Percentiles rank a stretch among this genome's conserved stretches.
These are phyloP conservation scores for Eidolon helvum DNA, from an alignment of 2,113 vertebrate genomes.

Conservation along the genomic window DNA sequence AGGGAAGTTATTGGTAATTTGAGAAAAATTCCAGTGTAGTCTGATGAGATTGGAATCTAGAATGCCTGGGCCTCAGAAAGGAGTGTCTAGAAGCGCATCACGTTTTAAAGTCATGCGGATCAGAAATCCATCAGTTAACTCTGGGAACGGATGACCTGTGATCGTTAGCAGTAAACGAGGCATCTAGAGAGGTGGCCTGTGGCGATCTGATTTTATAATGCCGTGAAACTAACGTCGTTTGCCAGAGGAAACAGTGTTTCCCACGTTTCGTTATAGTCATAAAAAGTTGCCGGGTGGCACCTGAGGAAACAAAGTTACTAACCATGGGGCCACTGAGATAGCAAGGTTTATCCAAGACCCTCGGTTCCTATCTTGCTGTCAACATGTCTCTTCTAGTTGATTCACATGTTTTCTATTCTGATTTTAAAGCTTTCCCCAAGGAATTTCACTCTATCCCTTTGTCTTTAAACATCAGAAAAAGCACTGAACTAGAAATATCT, in stretches of 20 bases:
- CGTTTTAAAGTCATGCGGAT: neutral
- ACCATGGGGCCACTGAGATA: neutral
- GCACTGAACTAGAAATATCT: neutral
- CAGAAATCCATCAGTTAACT: neutral
- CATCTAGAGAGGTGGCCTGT: neutral
- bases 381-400: neutral
- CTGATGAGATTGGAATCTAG: neutral
- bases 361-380: neutral
- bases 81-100: neutral
- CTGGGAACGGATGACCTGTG: neutral
- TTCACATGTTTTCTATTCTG: neutral
- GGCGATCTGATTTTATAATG: neutral
- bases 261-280: neutral
- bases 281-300: neutral
- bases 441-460: neutral
- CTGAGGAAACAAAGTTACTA: neutral
- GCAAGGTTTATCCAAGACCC: neutral
- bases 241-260: neutral
- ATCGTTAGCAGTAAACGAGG: neutral
- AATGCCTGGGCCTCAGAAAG: neutral
- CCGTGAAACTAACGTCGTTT: neutral
- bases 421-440: neutral
- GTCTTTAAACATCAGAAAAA: constrained; percentile 11
- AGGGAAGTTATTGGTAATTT: neutral
- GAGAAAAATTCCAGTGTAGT: neutral